Conservation (phyloP, 2,797 vertebrate species). For the Crypturellus tataupa region DNA sequence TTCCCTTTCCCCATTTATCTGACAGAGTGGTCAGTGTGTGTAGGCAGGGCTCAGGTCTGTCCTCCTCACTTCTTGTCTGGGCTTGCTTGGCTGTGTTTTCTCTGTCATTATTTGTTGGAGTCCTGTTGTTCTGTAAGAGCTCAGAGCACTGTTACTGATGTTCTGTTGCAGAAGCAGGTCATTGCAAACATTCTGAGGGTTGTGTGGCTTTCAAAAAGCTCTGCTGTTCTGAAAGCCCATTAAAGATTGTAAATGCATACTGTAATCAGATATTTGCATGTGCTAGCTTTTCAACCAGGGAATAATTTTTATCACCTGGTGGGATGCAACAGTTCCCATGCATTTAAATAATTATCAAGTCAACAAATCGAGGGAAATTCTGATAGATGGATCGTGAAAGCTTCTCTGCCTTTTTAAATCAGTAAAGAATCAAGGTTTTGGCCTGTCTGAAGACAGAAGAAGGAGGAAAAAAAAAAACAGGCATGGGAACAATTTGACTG, state of each 20-base stretch:
- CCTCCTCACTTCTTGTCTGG: neutral
- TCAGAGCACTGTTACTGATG: neutral
- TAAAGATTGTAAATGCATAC: neutral
- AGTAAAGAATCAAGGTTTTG: neutral
- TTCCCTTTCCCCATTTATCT: neutral
- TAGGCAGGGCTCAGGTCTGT: neutral
- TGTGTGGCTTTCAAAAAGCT: neutral
- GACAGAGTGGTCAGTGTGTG: neutral
- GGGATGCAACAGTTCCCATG: neutral
- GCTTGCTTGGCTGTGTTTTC: neutral
- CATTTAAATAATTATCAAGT: neutral
- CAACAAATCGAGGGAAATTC: neutral
- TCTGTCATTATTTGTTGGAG: neutral
- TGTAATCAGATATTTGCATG: neutral
- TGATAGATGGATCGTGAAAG: neutral
- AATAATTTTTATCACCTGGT: neutral
- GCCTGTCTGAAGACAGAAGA: neutral
- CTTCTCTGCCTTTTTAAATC: neutral
- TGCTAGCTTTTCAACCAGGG: neutral
- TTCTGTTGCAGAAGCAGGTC: neutral
- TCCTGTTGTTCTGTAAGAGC: neutral
- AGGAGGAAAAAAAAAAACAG: neutral
- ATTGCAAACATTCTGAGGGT: neutral
- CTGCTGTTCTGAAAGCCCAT: fast-evolving
- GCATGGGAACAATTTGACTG: neutral